phyloP scores from a whole-genome alignment of 2,888 invertebrate species.

The Diaphora mendica region DNA sequence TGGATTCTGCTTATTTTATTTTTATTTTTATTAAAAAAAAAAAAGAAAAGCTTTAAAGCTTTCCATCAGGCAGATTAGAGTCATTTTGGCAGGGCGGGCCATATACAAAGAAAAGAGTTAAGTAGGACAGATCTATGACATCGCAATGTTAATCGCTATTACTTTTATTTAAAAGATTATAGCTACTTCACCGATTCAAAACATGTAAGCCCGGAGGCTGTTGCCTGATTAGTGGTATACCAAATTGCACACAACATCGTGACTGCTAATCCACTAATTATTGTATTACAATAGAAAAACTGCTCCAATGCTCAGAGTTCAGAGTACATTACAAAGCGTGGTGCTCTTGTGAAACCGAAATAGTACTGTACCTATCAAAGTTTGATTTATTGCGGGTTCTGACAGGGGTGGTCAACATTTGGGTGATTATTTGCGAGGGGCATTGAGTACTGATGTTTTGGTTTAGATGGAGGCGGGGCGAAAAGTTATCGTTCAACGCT shows the following conservation, averaged over 20 bases:
- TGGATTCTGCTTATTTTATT: too few relatives aligned
- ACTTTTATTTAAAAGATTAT: background rate
- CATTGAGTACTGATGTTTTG: background rate
- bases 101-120: too few relatives aligned
- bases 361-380: constrained; percentile 35
- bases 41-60: too few relatives aligned
- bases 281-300: constrained; percentile 36
- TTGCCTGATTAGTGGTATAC: constrained; percentile 1
- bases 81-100: too few relatives aligned
- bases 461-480: background rate
- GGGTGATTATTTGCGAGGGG: background rate
- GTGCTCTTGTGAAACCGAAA: constrained; percentile 23
- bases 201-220: background rate
- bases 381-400: constrained; percentile 49
- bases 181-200: background rate
- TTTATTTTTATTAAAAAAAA: too few relatives aligned
- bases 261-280: constrained; percentile 32
- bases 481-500: background rate
- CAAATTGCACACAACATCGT: constrained; percentile 11
- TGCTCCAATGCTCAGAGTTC: constrained; percentile 27
- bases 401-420: constrained; percentile 40
- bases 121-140: background rate
- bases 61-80: too few relatives aligned
- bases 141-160: background rate
- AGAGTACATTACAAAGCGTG: constrained; percentile 20